Evolutionary conservation across 2,113 vertebrate species (phyloP).

Genomic region (Rhinichthys klamathensis): DNA sequence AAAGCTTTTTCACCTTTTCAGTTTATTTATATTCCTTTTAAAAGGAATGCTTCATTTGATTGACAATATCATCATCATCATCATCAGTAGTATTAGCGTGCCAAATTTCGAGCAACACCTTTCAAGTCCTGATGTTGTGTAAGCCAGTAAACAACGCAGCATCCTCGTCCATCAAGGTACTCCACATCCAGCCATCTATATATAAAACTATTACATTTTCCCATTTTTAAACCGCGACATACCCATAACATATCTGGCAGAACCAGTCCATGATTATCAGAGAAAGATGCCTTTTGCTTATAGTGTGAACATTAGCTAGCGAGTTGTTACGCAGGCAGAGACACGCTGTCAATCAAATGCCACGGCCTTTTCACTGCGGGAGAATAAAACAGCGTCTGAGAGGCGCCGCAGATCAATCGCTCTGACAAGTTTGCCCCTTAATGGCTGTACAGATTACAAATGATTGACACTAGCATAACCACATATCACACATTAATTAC

Average conservation of each 20-base stretch:
- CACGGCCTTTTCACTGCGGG: slow-evolving; percentile 29
- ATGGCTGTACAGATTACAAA: slow-evolving; percentile 38
- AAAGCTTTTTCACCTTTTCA: not conserved
- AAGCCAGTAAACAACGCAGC: not conserved
- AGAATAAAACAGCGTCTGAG: slow-evolving; percentile 32
- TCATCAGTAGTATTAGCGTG: not conserved
- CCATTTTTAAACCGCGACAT: not conserved
- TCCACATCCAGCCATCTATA: not conserved
- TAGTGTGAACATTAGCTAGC: slow-evolving; percentile 20
- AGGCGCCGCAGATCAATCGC: slow-evolving; percentile 27
- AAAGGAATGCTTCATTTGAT: slow-evolving; percentile 14
- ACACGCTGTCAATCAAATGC: slow-evolving; percentile 2
- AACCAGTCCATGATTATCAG: slow-evolving; percentile 10
- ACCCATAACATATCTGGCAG: not conserved
- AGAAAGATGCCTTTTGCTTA: slow-evolving; percentile 28
- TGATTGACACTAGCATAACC: slow-evolving; percentile 43
- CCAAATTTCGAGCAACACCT: slow-evolving; percentile 23
- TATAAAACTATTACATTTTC: not conserved
- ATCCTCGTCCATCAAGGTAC: not conserved
- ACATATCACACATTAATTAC: slow-evolving; percentile 21
- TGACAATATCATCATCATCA: not conserved
- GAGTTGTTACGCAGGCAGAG: not conserved
- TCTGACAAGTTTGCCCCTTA: slow-evolving; percentile 12
- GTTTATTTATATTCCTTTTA: not conserved
- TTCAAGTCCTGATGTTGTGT: slow-evolving; percentile 1